Percentiles rank a stretch among this genome's conserved stretches.
These are phyloP conservation scores for Astyanax mexicanus DNA, from an alignment of 2,797 vertebrate species.

Conservation along the genomic window DNA sequence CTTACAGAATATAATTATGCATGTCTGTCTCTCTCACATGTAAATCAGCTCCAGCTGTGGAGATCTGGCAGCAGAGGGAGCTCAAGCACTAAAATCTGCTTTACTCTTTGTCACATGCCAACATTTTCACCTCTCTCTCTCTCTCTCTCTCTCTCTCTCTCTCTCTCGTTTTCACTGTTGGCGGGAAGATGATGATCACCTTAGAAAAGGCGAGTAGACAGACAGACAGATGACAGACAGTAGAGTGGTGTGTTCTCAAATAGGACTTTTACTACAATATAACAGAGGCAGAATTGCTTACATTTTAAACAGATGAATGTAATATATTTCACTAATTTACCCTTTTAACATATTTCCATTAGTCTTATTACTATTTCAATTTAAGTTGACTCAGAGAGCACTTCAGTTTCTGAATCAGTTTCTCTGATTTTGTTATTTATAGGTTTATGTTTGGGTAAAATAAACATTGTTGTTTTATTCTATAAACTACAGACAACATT, in stretches of 20 bases:
- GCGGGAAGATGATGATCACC: conserved; percentile 10
- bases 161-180: background rate
- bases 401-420: too few species aligned
- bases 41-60: background rate
- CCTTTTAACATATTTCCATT: too few species aligned
- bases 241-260: background rate
- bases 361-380: too few species aligned
- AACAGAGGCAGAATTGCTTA: background rate
- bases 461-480: too few species aligned
- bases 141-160: background rate
- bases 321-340: background rate
- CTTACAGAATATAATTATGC: conserved; percentile 20
- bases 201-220: background rate
- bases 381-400: too few species aligned
- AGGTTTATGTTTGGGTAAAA: too few species aligned
- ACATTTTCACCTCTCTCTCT: background rate
- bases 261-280: background rate
- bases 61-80: conserved; percentile 50
- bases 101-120: background rate
- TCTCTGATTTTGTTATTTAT: too few species aligned
- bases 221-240: background rate
- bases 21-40: conserved; percentile 17
- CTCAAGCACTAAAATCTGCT: conserved; percentile 15
- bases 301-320: background rate
- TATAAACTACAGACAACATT: too few species aligned